phyloP scores from a whole-genome alignment of 1,140 invertebrate genomes.

The Pseudomyrmex concolor region DNA sequence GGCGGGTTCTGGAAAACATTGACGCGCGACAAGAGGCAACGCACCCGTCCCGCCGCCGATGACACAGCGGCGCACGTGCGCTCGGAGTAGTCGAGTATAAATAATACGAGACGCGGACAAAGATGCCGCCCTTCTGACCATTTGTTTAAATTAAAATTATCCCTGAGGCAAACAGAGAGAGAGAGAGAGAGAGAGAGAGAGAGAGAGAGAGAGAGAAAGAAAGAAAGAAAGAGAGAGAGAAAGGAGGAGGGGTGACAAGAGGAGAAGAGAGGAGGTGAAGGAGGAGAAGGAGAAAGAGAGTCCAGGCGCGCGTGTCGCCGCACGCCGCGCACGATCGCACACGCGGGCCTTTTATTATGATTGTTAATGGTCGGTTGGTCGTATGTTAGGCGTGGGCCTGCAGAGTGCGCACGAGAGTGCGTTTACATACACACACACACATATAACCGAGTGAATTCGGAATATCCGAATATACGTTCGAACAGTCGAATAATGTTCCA shows the following conservation, averaged over 20 bases:
- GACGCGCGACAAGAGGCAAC: conserved; percentile 80
- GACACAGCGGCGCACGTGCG: conserved; percentile 85
- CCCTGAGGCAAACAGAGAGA: conserved; percentile 55
- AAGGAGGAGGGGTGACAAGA: background rate
- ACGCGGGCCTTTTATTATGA: conserved; percentile 82
- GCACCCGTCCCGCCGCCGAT: conserved; percentile 80
- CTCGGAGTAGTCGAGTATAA: conserved; percentile 82
- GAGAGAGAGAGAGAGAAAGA: conserved; percentile 20
- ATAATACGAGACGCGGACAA: conserved; percentile 85
- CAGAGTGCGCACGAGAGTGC: conserved; percentile 34
- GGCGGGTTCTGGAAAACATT: conserved; percentile 81
- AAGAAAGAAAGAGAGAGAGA: background rate
- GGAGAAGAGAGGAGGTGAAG: conserved; percentile 42
- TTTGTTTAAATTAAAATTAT: conserved; percentile 86
- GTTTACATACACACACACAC: background rate
- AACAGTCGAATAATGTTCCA: too few species aligned
- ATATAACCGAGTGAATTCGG: background rate
- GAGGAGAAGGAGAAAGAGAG: conserved; percentile 3
- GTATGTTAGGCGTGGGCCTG: conserved; percentile 69
- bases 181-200: background rate
- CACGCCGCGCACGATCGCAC: conserved; percentile 54
- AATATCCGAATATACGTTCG: background rate
- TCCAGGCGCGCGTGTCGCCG: conserved; percentile 73
- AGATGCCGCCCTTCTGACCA: conserved; percentile 84
- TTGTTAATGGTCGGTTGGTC: conserved; percentile 79